A percentile compares a stretch with the other conserved stretches of the same genome.
Conservation (phyloP, 2,888 invertebrate species). For the Opisthograptis luteolata region DNA sequence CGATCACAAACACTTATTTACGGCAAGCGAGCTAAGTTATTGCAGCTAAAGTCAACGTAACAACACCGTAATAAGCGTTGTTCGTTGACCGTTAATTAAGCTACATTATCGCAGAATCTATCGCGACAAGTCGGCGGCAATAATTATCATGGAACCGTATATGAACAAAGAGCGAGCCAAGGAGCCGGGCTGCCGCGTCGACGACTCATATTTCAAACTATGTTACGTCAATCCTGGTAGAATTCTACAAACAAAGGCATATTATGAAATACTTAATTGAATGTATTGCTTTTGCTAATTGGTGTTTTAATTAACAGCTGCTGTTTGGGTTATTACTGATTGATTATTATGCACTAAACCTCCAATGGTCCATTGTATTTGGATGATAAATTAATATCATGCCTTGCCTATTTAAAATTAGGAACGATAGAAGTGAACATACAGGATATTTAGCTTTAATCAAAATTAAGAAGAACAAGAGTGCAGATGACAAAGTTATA, state of each 20-base stretch:
- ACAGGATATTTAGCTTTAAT: too few relatives aligned
- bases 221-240: neutral
- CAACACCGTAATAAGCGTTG: conserved; percentile 65
- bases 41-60: conserved; percentile 62
- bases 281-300: conserved; percentile 15
- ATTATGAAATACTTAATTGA: conserved; percentile 11
- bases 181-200: too few relatives aligned
- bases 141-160: conserved; percentile 46
- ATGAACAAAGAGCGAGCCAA: conserved; percentile 33
- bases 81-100: conserved; percentile 69
- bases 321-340: conserved; percentile 17
- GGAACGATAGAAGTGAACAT: too few relatives aligned
- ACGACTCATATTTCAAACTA: conserved; percentile 6
- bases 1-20: conserved; percentile 75
- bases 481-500: too few relatives aligned
- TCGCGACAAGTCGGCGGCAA: conserved; percentile 47
- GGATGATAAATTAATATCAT: conserved; percentile 2
- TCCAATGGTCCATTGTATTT: conserved; percentile 4
- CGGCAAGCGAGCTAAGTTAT: conserved; percentile 61
- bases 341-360: conserved; percentile 15
- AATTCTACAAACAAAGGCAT: neutral
- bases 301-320: conserved; percentile 15
- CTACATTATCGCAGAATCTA: conserved; percentile 69
- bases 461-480: too few relatives aligned
- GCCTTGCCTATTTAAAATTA: conserved; percentile 3